Conservation (phyloP, 2,113 vertebrate genomes). For the Zapus hudsonius region DNA sequence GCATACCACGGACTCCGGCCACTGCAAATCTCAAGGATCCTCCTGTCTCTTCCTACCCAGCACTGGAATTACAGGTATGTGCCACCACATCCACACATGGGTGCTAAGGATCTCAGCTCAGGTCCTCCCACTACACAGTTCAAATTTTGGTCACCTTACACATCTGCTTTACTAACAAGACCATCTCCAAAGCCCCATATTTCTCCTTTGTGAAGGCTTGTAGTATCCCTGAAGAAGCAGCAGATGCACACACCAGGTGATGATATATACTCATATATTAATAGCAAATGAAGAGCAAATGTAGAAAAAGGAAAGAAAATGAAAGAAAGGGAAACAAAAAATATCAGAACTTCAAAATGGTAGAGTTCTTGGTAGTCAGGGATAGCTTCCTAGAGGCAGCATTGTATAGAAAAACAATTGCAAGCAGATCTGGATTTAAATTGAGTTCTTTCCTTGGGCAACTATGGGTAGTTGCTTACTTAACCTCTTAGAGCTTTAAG, state of each 20-base stretch:
- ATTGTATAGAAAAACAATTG: neutral
- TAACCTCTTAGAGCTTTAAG: neutral
- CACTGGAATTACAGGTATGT: no score
- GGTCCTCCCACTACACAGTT: no score
- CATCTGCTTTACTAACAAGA: no score
- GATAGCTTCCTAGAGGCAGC: neutral
- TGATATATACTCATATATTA: neutral
- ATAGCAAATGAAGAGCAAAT: neutral
- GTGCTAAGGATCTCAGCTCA: no score
- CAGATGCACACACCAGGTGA: neutral
- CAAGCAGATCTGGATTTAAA: conserved; percentile 19
- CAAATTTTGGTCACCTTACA: no score
- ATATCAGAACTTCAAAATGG: neutral
- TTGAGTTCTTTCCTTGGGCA: neutral
- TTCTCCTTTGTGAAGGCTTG: conserved; percentile 12
- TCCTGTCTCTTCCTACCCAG: no score
- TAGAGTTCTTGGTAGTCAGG: neutral
- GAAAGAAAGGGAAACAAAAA: neutral
- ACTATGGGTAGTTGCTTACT: neutral
- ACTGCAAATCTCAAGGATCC: no score
- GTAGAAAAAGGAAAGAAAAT: neutral
- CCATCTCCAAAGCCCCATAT: no score
- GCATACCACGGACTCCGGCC: no score
- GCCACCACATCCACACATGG: no score
- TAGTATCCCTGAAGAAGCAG: neutral